These are phyloP conservation scores for Bemisia tabaci DNA, from an alignment of 1,140 invertebrate species.

Conservation along the genomic window DNA sequence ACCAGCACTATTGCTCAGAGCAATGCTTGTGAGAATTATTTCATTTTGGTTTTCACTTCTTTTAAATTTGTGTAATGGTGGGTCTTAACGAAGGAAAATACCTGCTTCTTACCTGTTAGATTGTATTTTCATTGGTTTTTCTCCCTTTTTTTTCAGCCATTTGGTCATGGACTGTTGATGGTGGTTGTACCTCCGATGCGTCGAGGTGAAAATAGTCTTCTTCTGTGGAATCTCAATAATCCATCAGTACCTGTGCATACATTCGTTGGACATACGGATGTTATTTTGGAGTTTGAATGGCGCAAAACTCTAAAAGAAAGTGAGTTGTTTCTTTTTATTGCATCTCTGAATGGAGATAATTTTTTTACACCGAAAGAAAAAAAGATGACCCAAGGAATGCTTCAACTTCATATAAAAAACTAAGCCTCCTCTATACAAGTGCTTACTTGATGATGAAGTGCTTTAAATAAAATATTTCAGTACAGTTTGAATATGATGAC, in stretches of 20 bases:
- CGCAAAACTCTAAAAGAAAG: conserved; percentile 42
- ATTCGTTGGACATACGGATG: conserved; percentile 84
- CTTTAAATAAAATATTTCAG: no score
- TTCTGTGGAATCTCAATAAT: conserved; percentile 66
- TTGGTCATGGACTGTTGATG: conserved; percentile 81
- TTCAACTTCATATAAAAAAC: no score
- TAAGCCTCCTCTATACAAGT: no score
- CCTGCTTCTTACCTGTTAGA: no score
- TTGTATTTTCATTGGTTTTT: background rate
- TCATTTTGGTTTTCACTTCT: background rate
- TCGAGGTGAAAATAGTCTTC: conserved; percentile 64
- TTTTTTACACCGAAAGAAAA: conserved; percentile 6
- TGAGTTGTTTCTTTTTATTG: conserved; percentile 23
- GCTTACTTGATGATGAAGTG: no score
- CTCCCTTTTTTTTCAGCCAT: conserved; percentile 45
- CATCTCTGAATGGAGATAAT: conserved; percentile 11
- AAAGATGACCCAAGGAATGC: no score
- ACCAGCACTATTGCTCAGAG: no score
- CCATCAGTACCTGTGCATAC: conserved; percentile 58
- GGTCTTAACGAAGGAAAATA: no score
- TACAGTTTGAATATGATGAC: no score
- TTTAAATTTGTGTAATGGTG: no score
- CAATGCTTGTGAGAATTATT: no score
- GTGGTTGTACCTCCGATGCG: conserved; percentile 69
- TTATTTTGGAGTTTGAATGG: conserved; percentile 91